These are phyloP conservation scores for Cromileptes altivelis DNA, from an alignment of 2,113 vertebrate genomes.

Conservation along the genomic window DNA sequence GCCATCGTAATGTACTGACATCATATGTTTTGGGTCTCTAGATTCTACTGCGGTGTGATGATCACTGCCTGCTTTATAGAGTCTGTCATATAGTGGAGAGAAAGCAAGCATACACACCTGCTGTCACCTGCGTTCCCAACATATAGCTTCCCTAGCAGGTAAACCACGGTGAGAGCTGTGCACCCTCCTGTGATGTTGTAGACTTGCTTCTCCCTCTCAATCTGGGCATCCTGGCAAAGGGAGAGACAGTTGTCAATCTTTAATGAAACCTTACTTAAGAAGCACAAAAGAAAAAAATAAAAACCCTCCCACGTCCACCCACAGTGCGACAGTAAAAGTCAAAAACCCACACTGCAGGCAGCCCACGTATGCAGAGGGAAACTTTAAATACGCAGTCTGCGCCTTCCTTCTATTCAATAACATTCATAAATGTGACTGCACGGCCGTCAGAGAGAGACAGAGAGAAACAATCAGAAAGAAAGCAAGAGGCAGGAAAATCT, in stretches of 20 bases:
- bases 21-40: neutral
- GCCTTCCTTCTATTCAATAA: neutral
- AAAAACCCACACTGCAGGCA: neutral
- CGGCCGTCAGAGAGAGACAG: neutral
- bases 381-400: neutral
- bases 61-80: conserved; percentile 10
- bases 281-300: neutral
- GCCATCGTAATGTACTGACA: neutral
- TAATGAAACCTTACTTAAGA: neutral
- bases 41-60: conserved; percentile 31
- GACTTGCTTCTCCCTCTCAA: conserved; percentile 90
- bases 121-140: conserved; percentile 97
- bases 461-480: neutral
- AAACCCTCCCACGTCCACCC: conserved; percentile 4
- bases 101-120: conserved; percentile 84
- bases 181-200: conserved; percentile 95
- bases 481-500: conserved; percentile 9
- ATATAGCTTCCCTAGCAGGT: conserved; percentile 94
- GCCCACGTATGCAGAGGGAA: conserved; percentile 3
- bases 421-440: neutral
- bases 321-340: conserved; percentile 6
- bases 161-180: conserved; percentile 93
- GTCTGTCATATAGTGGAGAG: neutral
- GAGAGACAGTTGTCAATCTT: conserved; percentile 29
- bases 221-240: conserved; percentile 90